A percentile compares a stretch with the other conserved stretches of the same genome.
Conservation (phyloP, 2,797 vertebrate species). For the Orestias chungarensis region DNA sequence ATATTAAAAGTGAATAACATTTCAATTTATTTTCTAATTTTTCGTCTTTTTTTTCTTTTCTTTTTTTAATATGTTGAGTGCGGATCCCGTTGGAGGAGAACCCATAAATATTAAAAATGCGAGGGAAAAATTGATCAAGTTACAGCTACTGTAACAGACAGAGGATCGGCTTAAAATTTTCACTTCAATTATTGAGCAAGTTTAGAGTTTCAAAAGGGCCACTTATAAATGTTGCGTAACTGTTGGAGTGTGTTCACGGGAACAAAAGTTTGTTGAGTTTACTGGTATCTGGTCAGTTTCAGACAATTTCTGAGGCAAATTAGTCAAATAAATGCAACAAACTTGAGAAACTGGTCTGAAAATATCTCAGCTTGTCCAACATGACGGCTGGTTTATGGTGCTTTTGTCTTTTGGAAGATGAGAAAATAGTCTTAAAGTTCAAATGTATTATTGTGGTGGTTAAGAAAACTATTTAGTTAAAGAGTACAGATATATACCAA, state of each 20-base stretch:
- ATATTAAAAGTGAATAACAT: neutral
- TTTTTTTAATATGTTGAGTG: neutral
- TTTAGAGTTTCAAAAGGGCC: neutral
- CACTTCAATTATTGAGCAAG: conserved; percentile 20
- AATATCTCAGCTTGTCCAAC: neutral
- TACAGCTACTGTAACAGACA: conserved; percentile 6
- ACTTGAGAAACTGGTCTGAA: neutral
- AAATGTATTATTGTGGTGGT: neutral
- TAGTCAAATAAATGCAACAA: neutral
- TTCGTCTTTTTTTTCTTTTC: no score
- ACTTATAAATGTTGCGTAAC: neutral
- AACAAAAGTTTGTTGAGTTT: neutral
- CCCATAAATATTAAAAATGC: neutral
- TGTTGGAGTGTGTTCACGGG: neutral
- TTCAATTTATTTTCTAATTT: neutral
- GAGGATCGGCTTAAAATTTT: conserved; percentile 3
- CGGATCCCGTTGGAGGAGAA: no score
- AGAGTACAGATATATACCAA: neutral
- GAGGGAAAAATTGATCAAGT: conserved; percentile 4
- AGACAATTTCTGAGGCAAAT: no score
- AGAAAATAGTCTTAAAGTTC: neutral
- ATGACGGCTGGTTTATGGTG: neutral
- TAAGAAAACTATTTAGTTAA: neutral
- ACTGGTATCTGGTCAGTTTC: neutral
- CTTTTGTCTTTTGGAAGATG: neutral